These are phyloP conservation scores for Ennomos erosarius DNA, from an alignment of 2,888 invertebrate genomes.

Conservation along the genomic window DNA sequence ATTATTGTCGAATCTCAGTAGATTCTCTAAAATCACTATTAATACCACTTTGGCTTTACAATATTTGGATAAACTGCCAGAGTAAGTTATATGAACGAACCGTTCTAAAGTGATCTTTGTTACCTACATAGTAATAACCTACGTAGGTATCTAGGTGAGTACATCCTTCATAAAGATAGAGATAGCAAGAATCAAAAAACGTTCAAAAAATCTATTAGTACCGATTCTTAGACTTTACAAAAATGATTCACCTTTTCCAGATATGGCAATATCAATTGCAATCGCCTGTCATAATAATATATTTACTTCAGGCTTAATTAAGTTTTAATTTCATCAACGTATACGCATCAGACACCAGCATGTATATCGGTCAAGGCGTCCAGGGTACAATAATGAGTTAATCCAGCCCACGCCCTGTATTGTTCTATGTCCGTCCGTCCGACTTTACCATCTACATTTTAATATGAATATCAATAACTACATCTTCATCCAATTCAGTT, in stretches of 20 bases:
- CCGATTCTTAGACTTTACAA: no score
- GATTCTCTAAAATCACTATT: no score
- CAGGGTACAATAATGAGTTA: constrained; percentile 77
- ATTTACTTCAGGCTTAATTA: constrained; percentile 40
- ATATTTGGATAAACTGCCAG: no score
- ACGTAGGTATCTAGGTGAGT: no score
- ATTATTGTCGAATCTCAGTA: no score
- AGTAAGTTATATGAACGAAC: no score
- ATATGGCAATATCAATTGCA: constrained; percentile 14
- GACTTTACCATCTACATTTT: constrained; percentile 69
- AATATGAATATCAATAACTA: constrained; percentile 69
- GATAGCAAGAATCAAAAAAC: no score
- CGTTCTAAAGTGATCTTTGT: no score
- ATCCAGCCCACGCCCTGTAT: constrained; percentile 79
- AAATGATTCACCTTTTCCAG: constrained; percentile 11
- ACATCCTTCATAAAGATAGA: no score
- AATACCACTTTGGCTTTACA: no score
- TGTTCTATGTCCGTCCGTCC: constrained; percentile 78
- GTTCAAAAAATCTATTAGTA: no score
- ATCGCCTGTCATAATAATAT: constrained; percentile 22
- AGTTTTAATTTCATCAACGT: constrained; percentile 43
- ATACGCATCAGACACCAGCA: constrained; percentile 59
- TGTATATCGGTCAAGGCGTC: constrained; percentile 83
- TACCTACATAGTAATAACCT: no score
- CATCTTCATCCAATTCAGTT: constrained; percentile 17